Conservation (phyloP, 2,888 invertebrate genomes). For the Hypomecis punctinalis region DNA sequence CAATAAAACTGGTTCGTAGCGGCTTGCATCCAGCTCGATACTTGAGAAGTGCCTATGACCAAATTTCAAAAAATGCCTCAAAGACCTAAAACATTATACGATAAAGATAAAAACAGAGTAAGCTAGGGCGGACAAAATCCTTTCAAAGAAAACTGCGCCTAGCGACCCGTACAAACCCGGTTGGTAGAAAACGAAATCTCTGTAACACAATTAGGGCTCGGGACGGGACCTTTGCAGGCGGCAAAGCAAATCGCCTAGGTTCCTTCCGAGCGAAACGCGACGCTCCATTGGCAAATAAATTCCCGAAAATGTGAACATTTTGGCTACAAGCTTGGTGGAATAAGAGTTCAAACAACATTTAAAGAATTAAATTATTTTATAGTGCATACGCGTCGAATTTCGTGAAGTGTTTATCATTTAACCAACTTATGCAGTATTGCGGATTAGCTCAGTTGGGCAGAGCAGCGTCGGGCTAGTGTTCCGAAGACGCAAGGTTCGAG, state of each 20-base stretch:
- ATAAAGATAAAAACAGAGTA: not conserved
- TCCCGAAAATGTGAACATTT: slow-evolving; percentile 41
- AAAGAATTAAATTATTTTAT: too few relatives aligned
- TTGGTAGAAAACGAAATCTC: slow-evolving; percentile 55
- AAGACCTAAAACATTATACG: not conserved
- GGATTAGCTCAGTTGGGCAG: too few relatives aligned
- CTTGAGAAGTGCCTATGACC: too few relatives aligned
- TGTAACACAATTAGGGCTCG: slow-evolving; percentile 49
- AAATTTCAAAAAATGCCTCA: not conserved
- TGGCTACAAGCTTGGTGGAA: not conserved
- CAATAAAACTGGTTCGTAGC: too few relatives aligned
- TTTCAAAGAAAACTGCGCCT: slow-evolving; percentile 38
- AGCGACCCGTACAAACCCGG: slow-evolving; percentile 55
- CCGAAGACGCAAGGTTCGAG: too few relatives aligned
- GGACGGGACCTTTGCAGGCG: slow-evolving; percentile 51
- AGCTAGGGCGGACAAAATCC: not conserved
- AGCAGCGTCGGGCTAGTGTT: too few relatives aligned
- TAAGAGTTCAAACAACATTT: slow-evolving; percentile 32
- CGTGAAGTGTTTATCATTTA: too few relatives aligned
- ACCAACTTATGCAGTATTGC: too few relatives aligned
- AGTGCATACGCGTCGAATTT: too few relatives aligned
- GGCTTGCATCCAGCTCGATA: too few relatives aligned
- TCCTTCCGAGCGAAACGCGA: slow-evolving; percentile 57
- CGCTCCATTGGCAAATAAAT: slow-evolving; percentile 62
- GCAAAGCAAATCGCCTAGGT: slow-evolving; percentile 59